Percentiles rank a stretch among this genome's conserved stretches.
phyloP scores from a whole-genome alignment of 2,888 invertebrate species.

The Drosophila subquinaria region DNA sequence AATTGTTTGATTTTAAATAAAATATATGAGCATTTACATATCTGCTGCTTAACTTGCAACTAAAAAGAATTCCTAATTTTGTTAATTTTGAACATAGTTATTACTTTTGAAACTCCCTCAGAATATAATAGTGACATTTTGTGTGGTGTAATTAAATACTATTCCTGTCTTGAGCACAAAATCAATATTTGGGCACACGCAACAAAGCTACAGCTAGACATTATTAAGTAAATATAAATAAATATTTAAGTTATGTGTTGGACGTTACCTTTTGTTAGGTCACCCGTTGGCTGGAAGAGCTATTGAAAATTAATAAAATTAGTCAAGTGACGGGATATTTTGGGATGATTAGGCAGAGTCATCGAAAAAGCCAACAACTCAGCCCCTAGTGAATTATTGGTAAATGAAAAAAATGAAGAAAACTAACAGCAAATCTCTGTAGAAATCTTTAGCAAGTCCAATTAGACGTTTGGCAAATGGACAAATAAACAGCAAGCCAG shows the following conservation, averaged over 20 bases:
- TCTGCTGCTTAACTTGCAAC: too few relatives aligned
- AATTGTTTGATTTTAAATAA: slow-evolving; percentile 15
- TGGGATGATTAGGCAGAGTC: slow-evolving; percentile 34
- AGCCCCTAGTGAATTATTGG: slow-evolving; percentile 51
- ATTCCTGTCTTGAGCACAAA: slow-evolving; percentile 28
- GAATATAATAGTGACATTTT: slow-evolving; percentile 10
- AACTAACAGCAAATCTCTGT: slow-evolving; percentile 70
- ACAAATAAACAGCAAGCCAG: slow-evolving; percentile 63
- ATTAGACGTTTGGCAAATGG: slow-evolving; percentile 80
- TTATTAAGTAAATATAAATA: slow-evolving; percentile 37
- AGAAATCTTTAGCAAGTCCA: slow-evolving; percentile 80
- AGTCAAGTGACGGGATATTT: slow-evolving; percentile 25
- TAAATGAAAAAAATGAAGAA: slow-evolving; percentile 31
- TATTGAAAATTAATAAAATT: slow-evolving; percentile 67
- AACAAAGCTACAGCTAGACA: slow-evolving; percentile 27
- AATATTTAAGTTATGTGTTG: slow-evolving; percentile 27
- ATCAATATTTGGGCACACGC: slow-evolving; percentile 34
- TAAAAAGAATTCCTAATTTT: too few relatives aligned
- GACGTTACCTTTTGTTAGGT: slow-evolving; percentile 13
- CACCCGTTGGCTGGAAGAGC: slow-evolving; percentile 12
- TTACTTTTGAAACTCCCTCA: neutral
- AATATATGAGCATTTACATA: neutral
- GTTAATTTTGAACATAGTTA: neutral
- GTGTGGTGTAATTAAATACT: slow-evolving; percentile 15
- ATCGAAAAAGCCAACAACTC: slow-evolving; percentile 6